These are phyloP conservation scores for Drosophila prosaltans DNA, from an alignment of 1,140 invertebrate genomes.

Conservation along the genomic window DNA sequence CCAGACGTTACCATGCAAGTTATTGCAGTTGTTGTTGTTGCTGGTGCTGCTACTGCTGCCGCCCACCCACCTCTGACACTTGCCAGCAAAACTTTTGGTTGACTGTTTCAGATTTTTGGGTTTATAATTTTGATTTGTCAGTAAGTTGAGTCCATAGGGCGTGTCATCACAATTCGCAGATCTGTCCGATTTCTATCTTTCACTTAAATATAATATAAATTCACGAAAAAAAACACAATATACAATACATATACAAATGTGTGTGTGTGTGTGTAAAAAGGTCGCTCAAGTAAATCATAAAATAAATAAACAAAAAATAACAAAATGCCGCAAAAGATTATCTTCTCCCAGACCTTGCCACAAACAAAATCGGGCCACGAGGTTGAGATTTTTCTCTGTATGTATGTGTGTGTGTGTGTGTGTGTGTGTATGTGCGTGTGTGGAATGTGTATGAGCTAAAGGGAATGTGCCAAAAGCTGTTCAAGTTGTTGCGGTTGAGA, in stretches of 20 bases:
- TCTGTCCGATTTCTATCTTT: constrained; percentile 65
- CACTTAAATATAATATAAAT: constrained; percentile 67
- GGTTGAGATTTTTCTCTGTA: constrained; percentile 1
- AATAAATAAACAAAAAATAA: constrained; percentile 52
- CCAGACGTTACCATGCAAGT: constrained; percentile 29
- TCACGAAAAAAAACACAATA: constrained; percentile 8
- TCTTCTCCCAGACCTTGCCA: constrained; percentile 39
- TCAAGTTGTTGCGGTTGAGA: constrained; percentile 16
- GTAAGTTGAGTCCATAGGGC: constrained; percentile 17
- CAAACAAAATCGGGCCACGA: constrained; percentile 13
- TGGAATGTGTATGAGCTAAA: constrained; percentile 17
- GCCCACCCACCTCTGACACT: constrained; percentile 42
- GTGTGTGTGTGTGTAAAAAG: constrained; percentile 25
- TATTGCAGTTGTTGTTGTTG: not conserved
- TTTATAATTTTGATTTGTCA: not conserved
- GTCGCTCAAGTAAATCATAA: constrained; percentile 59
- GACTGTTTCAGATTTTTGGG: not conserved
- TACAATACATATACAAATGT: not conserved
- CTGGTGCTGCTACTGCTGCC: not conserved
- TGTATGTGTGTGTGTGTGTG: not conserved
- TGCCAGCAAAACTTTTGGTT: not conserved
- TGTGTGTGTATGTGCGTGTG: not conserved
- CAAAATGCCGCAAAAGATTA: constrained; percentile 67
- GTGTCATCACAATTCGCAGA: constrained; percentile 23
- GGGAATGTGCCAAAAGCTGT: constrained; percentile 14